phyloP scores from a whole-genome alignment of 2,797 vertebrate species.

The Sebastes paucispinis region DNA sequence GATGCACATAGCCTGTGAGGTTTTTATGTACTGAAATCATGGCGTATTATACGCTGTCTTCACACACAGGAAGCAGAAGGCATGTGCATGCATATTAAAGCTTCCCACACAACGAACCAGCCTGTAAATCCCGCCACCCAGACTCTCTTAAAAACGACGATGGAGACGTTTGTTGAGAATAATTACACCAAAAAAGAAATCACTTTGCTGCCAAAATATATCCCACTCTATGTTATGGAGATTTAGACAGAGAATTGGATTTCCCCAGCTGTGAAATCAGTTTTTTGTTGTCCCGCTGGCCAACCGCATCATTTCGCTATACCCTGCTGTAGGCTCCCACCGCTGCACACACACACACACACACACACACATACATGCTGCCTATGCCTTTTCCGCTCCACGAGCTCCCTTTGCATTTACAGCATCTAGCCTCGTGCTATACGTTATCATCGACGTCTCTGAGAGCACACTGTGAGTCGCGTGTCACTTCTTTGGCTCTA shows the following conservation, averaged over 20 bases:
- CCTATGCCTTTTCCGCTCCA: conserved; percentile 39
- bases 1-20: conserved; percentile 25
- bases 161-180: conserved; percentile 60
- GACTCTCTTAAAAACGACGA: conserved; percentile 41
- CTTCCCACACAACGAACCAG: conserved; percentile 21
- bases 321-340: conserved; percentile 41
- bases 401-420: conserved; percentile 39
- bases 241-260: conserved; percentile 81
- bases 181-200: conserved; percentile 70
- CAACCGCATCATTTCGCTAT: conserved; percentile 65
- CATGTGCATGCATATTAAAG: conserved; percentile 7
- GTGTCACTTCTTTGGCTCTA: conserved; percentile 48
- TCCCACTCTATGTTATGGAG: conserved; percentile 73
- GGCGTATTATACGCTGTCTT: not conserved
- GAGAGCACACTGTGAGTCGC: conserved; percentile 6
- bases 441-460: conserved; percentile 38
- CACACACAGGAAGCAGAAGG: conserved; percentile 25
- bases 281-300: conserved; percentile 76
- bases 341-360: conserved; percentile 36
- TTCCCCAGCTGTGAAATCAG: conserved; percentile 81
- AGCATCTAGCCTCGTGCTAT: conserved; percentile 30
- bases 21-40: conserved; percentile 26
- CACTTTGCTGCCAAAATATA: conserved; percentile 71
- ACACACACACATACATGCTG: not conserved
- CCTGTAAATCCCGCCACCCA: conserved; percentile 37